Conservation (phyloP, 2,888 invertebrate genomes). For the Tetragonisca angustula region DNA sequence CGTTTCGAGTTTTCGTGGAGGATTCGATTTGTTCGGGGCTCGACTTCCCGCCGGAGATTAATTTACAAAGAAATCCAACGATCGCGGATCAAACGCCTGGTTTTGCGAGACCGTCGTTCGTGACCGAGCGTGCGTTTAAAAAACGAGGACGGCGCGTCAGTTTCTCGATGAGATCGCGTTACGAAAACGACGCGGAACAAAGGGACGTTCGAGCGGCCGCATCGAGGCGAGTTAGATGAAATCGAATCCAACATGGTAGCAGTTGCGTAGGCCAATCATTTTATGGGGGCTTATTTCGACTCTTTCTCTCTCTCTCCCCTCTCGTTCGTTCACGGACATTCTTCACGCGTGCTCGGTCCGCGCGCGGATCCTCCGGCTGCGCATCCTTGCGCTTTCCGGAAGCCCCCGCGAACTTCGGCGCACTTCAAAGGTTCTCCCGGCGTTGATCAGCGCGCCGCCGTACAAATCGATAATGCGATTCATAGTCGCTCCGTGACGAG, state of each 20-base stretch:
- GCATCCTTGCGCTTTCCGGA: slow-evolving; percentile 72
- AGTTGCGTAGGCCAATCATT: slow-evolving; percentile 72
- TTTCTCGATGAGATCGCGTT: neutral
- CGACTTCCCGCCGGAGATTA: no score
- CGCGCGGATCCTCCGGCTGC: slow-evolving; percentile 58
- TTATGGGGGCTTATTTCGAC: slow-evolving; percentile 74
- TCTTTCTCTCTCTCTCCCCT: slow-evolving; percentile 42
- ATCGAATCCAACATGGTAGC: slow-evolving; percentile 68
- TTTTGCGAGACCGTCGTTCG: neutral
- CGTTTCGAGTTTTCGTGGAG: no score
- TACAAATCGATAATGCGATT: slow-evolving; percentile 76
- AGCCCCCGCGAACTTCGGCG: slow-evolving; percentile 70
- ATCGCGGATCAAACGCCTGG: no score
- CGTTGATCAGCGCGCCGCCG: slow-evolving; percentile 68
- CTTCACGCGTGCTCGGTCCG: slow-evolving; percentile 73
- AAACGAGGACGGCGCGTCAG: neutral
- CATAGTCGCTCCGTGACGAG: slow-evolving; percentile 67
- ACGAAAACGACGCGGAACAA: slow-evolving; percentile 10
- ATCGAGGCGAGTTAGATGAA: slow-evolving; percentile 60
- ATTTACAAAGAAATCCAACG: no score
- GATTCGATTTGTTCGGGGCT: no score
- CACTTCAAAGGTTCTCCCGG: slow-evolving; percentile 71
- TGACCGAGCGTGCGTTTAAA: neutral
- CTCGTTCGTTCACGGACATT: slow-evolving; percentile 56
- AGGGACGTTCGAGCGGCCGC: slow-evolving; percentile 4